Evolutionary conservation across 2,888 invertebrate genomes (phyloP).

Genomic region (Apodemia duryi): DNA sequence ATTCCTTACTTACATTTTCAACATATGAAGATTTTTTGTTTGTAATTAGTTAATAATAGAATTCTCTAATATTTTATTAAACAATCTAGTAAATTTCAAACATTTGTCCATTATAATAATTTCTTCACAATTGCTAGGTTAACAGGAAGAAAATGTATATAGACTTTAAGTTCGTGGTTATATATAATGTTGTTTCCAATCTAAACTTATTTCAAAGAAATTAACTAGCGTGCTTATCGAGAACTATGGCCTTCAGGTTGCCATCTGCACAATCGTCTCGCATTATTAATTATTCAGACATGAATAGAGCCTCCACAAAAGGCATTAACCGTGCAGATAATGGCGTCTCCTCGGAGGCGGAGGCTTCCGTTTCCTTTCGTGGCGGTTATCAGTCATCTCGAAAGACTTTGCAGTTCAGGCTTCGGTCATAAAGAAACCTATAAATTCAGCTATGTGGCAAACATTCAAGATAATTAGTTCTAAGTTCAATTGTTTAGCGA

Average conservation of each 20-base stretch:
- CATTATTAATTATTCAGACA: constrained; percentile 62
- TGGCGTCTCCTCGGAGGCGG: constrained; percentile 41
- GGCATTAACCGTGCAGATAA: constrained; percentile 61
- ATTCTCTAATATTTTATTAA: too few relatives aligned
- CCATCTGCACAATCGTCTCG: constrained; percentile 45
- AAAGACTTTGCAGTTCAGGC: constrained; percentile 22
- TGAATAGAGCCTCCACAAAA: constrained; percentile 58
- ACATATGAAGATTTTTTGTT: too few relatives aligned
- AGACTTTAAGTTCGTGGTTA: background rate
- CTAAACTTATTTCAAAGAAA: background rate
- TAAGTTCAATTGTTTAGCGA: constrained; percentile 1
- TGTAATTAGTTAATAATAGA: too few relatives aligned
- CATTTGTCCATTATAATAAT: too few relatives aligned
- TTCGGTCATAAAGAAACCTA: constrained; percentile 13
- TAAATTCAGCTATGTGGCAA: constrained; percentile 11
- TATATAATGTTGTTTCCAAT: background rate
- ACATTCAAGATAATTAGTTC: constrained; percentile 8
- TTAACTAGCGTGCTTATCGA: background rate
- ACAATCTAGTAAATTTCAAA: too few relatives aligned
- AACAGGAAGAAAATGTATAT: too few relatives aligned
- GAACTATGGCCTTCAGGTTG: constrained; percentile 29
- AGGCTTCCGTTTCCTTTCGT: constrained; percentile 38
- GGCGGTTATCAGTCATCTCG: constrained; percentile 44
- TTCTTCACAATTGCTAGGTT: too few relatives aligned
- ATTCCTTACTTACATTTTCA: too few relatives aligned